Percentiles rank a stretch among this genome's conserved stretches.
These are phyloP conservation scores for Calliscelio sp. DNA, from an alignment of 2,888 invertebrate species.

Conservation along the genomic window DNA sequence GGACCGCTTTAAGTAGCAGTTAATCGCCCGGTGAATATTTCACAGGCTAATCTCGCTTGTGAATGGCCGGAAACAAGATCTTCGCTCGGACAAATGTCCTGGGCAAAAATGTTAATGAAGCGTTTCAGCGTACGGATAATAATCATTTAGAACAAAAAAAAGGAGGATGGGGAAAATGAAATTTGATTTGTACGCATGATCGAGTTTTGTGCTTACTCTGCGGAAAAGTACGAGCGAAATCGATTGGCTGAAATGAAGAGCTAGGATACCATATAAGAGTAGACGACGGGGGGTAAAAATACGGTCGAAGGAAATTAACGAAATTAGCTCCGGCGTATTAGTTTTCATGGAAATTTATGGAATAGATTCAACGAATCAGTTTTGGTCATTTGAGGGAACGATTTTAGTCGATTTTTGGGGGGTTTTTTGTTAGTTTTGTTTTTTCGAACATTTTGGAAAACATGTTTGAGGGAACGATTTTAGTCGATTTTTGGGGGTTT, in stretches of 20 bases:
- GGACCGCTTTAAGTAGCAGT: constrained; percentile 72
- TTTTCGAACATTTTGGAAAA: too few relatives aligned
- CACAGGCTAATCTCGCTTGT: constrained; percentile 66
- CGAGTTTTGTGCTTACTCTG: constrained; percentile 48
- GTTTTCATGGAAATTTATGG: constrained; percentile 26
- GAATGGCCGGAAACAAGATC: constrained; percentile 45
- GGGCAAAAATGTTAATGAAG: constrained; percentile 35
- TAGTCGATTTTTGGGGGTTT: not conserved
- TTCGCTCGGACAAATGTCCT: constrained; percentile 18
- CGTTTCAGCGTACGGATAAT: too few relatives aligned
- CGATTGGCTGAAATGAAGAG: constrained; percentile 43
- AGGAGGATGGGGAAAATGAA: not conserved
- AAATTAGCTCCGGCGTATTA: constrained; percentile 50
- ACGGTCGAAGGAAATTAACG: constrained; percentile 41
- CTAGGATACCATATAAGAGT: constrained; percentile 2
- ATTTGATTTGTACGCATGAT: constrained; percentile 50
- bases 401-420: constrained; percentile 1
- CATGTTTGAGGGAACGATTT: constrained; percentile 4
- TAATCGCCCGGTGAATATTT: constrained; percentile 82
- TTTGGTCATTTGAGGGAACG: constrained; percentile 24
- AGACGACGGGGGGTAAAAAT: constrained; percentile 31
- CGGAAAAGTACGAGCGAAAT: constrained; percentile 40
- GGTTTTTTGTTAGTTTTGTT: not conserved
- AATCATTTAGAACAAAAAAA: too few relatives aligned
- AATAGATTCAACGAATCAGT: constrained; percentile 19